Base-by-base conservation (phyloP, 2,797 vertebrate species). In the Paedocypris micromegethes region DNA sequence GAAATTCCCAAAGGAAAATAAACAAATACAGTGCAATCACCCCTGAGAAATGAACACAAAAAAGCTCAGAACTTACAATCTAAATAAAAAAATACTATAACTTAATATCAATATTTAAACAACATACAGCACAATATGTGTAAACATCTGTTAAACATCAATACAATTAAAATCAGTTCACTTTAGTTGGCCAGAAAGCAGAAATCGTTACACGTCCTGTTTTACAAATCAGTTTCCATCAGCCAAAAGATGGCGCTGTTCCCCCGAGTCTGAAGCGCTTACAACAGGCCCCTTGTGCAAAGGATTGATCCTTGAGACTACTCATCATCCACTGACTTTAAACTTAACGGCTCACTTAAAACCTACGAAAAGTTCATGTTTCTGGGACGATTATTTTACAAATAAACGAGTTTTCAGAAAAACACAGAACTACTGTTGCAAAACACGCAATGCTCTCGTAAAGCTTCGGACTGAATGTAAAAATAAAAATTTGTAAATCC, bases 311-410 rank as follows among this genome's bases (percentile, higher is more conserved):
- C 81, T 82, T 48, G 79, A 88, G 84, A 85, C 86, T 72, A 77
- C 82, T 87, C 85, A 88, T 87, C 86, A 86, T 86, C 78, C 78
- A 83, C 85, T 87, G 84, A 86, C 85, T 87, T 88, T 87, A 84
- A 81, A 81, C 78, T 79, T 70, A 77, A 43, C 72, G 78, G 83
- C 85, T 86, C 84, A 78, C 81, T 83, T 81, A 76, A 65, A 80
- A 75, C 66, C 60, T 62, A 23, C 23, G 23, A 23, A 23, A 23
- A 23, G 23, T 23, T 23, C 23, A 23, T 23, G 23, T 23, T 23
- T 23, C 23, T 23, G 23, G 23, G 23, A 23, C 23, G 23, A 23
- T 23, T 23, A 23, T 23, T 23, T 23, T 23, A 23, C 23, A 23
- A 23, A 23, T 1, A 62, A 49, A 61, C 65, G 38, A 46, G 49